phyloP scores from a whole-genome alignment of 1,140 invertebrate genomes.

The Drepana arcuata region DNA sequence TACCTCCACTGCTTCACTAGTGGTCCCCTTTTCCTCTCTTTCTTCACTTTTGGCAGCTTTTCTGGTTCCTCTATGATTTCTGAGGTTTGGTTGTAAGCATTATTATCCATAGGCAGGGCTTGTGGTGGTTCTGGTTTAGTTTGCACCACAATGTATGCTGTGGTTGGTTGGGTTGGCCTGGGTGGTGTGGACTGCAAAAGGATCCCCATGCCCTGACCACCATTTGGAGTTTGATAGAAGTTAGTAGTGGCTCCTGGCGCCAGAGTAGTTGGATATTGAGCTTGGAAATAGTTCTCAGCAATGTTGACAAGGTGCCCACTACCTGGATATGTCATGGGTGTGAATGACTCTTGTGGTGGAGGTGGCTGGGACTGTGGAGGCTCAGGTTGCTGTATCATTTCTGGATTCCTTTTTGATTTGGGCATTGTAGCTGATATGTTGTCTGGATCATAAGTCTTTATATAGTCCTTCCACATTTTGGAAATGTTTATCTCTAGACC shows the following conservation, averaged over 20 bases:
- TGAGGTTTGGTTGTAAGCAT: slow-evolving; percentile 28
- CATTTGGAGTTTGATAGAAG: slow-evolving; percentile 58
- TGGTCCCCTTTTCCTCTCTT: slow-evolving; percentile 58
- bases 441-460: slow-evolving; percentile 70
- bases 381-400: slow-evolving; percentile 24
- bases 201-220: slow-evolving; percentile 51
- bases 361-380: slow-evolving; percentile 22
- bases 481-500: slow-evolving; percentile 74
- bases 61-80: slow-evolving; percentile 23
- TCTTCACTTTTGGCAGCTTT: slow-evolving; percentile 39
- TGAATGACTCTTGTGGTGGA: slow-evolving; percentile 38
- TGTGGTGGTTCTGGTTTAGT: slow-evolving; percentile 51
- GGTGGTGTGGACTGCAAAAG: slow-evolving; percentile 45
- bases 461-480: slow-evolving; percentile 74
- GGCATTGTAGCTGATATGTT: slow-evolving; percentile 61
- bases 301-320: slow-evolving; percentile 66
- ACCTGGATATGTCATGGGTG: slow-evolving; percentile 54
- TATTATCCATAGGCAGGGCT: slow-evolving; percentile 32
- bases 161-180: slow-evolving; percentile 39
- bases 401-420: slow-evolving; percentile 54
- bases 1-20: slow-evolving; percentile 70
- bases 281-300: slow-evolving; percentile 67
- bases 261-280: slow-evolving; percentile 51
- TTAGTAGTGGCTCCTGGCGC: slow-evolving; percentile 39
- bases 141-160: slow-evolving; percentile 58